Percentiles rank a stretch among this genome's conserved stretches.
Conservation (phyloP, 2,113 vertebrate genomes). For the Rhineura floridana region DNA sequence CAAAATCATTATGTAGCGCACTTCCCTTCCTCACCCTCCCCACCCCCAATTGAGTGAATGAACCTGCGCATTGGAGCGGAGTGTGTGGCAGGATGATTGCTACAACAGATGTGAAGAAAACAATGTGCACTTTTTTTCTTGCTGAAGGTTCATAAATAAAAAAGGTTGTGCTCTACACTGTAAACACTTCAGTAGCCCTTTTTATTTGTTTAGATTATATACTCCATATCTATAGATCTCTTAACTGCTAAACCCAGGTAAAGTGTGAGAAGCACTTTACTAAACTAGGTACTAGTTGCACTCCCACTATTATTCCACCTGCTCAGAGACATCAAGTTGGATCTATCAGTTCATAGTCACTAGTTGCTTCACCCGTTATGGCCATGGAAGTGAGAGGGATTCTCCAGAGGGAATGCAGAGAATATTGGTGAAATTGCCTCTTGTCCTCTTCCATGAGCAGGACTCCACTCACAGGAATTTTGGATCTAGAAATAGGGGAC, state of each 20-base stretch:
- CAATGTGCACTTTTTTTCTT: conserved; percentile 30
- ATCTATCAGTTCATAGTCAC: neutral
- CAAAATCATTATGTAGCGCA: conserved; percentile 17
- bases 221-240: too few relatives aligned
- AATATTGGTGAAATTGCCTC: too few relatives aligned
- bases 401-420: too few relatives aligned
- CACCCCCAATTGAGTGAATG: conserved; percentile 23
- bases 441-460: neutral
- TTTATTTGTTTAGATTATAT: neutral
- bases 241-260: neutral
- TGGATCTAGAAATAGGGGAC: neutral
- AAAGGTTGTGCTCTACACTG: neutral
- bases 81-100: neutral
- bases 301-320: neutral
- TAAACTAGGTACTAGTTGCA: neutral
- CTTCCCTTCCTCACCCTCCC: neutral
- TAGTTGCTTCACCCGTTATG: neutral
- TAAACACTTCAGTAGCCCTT: neutral
- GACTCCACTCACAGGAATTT: neutral
- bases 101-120: conserved; percentile 43
- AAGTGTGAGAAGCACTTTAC: neutral
- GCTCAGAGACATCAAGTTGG: neutral
- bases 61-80: neutral
- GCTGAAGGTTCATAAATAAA: conserved; percentile 52
- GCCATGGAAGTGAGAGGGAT: neutral